A percentile compares a stretch with the other conserved stretches of the same genome.
Conservation (phyloP, 2,113 vertebrate genomes). For the Monopterus albus region DNA sequence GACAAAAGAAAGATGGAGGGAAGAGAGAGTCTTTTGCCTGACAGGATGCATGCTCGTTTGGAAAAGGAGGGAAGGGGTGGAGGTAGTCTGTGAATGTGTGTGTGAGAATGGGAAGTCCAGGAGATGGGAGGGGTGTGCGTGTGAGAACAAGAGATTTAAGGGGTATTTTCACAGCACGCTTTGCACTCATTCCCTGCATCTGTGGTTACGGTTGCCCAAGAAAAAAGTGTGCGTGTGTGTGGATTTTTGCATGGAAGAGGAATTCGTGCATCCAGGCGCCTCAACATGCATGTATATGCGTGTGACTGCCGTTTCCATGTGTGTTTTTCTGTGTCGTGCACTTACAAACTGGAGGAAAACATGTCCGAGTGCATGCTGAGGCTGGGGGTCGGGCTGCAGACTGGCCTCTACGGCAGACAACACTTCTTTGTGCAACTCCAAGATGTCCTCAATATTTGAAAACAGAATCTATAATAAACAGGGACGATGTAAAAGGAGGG, state of each 20-base stretch:
- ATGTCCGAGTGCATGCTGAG: conserved; percentile 92
- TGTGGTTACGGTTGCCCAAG: conserved; percentile 55
- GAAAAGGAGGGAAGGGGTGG: background rate
- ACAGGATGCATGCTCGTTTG: conserved; percentile 77
- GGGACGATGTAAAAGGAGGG: conserved; percentile 31
- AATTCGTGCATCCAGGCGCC: conserved; percentile 12
- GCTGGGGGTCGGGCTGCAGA: conserved; percentile 93
- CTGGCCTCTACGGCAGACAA: conserved; percentile 88
- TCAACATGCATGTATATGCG: background rate
- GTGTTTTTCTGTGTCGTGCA: conserved; percentile 50
- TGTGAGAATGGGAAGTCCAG: conserved; percentile 11
- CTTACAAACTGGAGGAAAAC: conserved; percentile 98
- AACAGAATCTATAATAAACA: conserved; percentile 89
- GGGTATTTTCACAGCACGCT: conserved; percentile 61
- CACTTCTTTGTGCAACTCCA: conserved; percentile 93
- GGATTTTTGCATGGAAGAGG: conserved; percentile 25
- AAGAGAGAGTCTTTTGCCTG: conserved; percentile 41
- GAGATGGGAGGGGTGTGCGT: conserved; percentile 37
- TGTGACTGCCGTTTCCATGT: conserved; percentile 14
- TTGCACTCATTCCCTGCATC: conserved; percentile 55
- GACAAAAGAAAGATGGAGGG: conserved; percentile 53
- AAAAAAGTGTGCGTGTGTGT: conserved; percentile 45
- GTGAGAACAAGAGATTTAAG: conserved; percentile 57
- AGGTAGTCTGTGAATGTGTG: conserved; percentile 18
- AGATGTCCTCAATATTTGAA: conserved; percentile 97